A percentile compares a stretch with the other conserved stretches of the same genome.
phyloP scores from a whole-genome alignment of 2,888 invertebrate species.

The Pseudoips prasinana region DNA sequence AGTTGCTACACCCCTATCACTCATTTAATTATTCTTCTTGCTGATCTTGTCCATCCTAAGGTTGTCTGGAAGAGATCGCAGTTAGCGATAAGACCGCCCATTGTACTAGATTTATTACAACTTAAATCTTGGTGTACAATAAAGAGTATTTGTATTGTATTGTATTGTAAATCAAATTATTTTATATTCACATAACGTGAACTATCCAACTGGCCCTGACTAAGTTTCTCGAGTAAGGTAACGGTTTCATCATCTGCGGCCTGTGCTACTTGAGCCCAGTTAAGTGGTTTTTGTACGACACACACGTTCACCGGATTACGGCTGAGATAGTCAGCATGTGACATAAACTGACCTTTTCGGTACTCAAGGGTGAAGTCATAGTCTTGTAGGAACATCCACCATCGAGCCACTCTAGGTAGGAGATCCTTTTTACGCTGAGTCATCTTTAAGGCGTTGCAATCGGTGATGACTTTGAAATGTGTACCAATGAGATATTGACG shows the following conservation, averaged over 20 bases:
- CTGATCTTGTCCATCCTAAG: no score
- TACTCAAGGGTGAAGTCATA: conserved; percentile 26
- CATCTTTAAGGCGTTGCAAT: conserved; percentile 30
- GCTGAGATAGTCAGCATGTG: conserved; percentile 27
- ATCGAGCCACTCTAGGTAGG: conserved; percentile 25
- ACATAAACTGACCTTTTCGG: conserved; percentile 20
- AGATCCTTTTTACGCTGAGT: conserved; percentile 29
- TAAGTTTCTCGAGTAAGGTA: no score
- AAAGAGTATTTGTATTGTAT: no score
- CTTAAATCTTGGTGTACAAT: no score
- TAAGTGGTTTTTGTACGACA: conserved; percentile 3
- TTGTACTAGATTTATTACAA: no score
- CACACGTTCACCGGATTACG: conserved; percentile 16
- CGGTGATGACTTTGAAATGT: conserved; percentile 25
- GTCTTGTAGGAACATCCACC: conserved; percentile 32
- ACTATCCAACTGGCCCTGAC: no score
- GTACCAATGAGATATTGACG: conserved; percentile 25
- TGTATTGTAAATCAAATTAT: no score
- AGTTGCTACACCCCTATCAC: no score
- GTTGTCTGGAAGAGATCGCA: no score
- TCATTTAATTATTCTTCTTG: no score
- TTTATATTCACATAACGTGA: no score
- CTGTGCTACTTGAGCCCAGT: conserved; percentile 21
- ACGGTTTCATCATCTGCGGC: not conserved
- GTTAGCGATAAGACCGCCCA: no score